These are phyloP conservation scores for Lamellibrachia luymesi DNA, from an alignment of 1,140 invertebrate genomes.

Conservation along the genomic window DNA sequence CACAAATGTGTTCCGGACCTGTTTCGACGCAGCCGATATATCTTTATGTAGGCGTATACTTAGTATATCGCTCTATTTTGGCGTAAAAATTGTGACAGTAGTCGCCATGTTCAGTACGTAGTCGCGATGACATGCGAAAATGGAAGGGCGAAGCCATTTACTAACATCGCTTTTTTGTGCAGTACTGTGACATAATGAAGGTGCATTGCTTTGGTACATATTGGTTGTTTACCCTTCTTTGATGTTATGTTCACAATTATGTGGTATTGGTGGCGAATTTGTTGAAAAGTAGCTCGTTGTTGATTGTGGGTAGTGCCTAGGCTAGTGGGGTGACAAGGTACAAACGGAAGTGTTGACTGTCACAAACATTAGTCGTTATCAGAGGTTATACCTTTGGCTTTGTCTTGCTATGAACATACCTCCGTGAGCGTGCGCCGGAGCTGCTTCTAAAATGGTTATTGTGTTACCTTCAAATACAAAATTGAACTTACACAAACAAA, in stretches of 20 bases:
- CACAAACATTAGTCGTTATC: background rate
- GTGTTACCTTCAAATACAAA: background rate
- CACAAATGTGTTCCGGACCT: background rate
- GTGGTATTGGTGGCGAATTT: background rate
- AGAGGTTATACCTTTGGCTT: background rate
- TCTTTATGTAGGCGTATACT: background rate
- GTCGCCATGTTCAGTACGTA: background rate
- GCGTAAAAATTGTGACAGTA: background rate
- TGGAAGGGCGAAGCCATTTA: background rate
- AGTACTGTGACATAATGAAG: background rate
- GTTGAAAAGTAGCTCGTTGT: background rate
- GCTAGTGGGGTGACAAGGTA: background rate
- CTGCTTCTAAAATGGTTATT: background rate
- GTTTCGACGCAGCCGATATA: background rate
- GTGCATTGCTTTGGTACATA: background rate
- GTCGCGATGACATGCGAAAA: background rate
- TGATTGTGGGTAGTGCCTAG: background rate
- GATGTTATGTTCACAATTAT: background rate
- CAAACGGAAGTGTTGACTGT: constrained; percentile 4
- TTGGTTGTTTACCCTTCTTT: background rate
- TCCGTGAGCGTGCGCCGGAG: background rate
- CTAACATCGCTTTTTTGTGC: background rate
- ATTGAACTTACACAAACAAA: background rate
- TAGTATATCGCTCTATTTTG: background rate
- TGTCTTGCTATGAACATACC: background rate